Evolutionary conservation across 2,797 vertebrate species (phyloP).

Genomic region (Bradypus variegatus): DNA sequence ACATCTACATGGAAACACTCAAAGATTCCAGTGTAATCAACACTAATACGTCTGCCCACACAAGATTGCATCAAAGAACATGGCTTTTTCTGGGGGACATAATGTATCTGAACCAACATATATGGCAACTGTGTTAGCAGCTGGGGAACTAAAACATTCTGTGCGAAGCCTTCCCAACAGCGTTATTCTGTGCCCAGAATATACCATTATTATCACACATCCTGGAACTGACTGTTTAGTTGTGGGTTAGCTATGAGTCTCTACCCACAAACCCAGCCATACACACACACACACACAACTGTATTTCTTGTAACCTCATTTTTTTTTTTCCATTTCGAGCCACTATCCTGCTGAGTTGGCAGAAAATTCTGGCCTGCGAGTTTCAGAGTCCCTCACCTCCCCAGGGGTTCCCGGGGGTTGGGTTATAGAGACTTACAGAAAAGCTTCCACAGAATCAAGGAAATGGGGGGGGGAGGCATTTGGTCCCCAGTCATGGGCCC

Average conservation of each 20-base stretch:
- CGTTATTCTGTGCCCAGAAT: background rate
- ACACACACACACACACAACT: background rate
- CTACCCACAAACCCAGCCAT: too few relatives aligned
- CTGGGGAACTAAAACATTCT: background rate
- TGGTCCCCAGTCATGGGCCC: background rate
- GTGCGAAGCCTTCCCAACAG: background rate
- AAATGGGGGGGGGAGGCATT: rapidly evolving
- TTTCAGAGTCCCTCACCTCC: background rate
- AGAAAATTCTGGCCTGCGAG: background rate
- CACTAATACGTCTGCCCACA: too few relatives aligned
- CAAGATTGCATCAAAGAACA: too few relatives aligned
- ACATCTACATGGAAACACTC: too few relatives aligned
- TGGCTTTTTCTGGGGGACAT: too few relatives aligned
- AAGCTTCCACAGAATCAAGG: background rate
- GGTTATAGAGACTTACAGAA: background rate
- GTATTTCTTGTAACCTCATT: background rate
- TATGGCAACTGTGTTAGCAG: too few relatives aligned
- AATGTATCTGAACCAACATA: too few relatives aligned
- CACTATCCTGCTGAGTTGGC: background rate
- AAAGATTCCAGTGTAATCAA: too few relatives aligned
- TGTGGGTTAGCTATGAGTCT: background rate
- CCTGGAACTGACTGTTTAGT: background rate
- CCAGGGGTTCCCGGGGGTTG: background rate
- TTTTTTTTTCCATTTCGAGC: background rate
- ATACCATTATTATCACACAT: background rate